Base-by-base conservation (phyloP, 1,140 invertebrate genomes). In the Manduca sexta region DNA sequence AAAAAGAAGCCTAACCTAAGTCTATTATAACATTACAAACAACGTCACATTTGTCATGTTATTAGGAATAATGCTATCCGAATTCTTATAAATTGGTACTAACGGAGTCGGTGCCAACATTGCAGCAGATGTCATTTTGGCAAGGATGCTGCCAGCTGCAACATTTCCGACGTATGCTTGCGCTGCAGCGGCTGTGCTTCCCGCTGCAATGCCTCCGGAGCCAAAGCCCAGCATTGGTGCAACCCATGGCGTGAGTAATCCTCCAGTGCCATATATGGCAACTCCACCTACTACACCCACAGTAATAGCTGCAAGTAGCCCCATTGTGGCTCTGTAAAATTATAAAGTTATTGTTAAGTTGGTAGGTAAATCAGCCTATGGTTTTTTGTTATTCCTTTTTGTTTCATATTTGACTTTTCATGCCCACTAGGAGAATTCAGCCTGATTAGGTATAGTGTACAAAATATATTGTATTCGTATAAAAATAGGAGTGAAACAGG, bases 61-160 rank as follows among this genome's bases (percentile, higher is more conserved):
- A n/a, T n/a, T n/a, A n/a, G n/a, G n/a, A n/a, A n/a, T n/a, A n/a
- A n/a, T n/a, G n/a, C n/a, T n/a, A n/a, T n/a, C n/a, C n/a, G n/a
- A n/a, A n/a, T n/a, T n/a, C n/a, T n/a, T n/a, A n/a, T n/a, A n/a
- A 43, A 21, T 7, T 31, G 33, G 26, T 49, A 56, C 39, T 64
- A 63, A 83, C n/a, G 74, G 73, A 3, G 67, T 83, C 0, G 79
- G 79, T 21, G 76, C 65, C 1, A 62, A 60, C 75, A 80, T 80
- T 7, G 68, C 75, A 0, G 60, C 56, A 1, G 77, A 63, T 11
- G 74, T 78, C 15, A 84, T 12, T 46, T 74, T 41, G 0, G 75
- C 74, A 3, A 84, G 62, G n/a, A 81, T 56, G 45, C 74, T 74
- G 11, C 80, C 80, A 7, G 80, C 75, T 0, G 29, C 74, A 6